Conservation (phyloP, 2,113 vertebrate species). For the Anolis sagrei region DNA sequence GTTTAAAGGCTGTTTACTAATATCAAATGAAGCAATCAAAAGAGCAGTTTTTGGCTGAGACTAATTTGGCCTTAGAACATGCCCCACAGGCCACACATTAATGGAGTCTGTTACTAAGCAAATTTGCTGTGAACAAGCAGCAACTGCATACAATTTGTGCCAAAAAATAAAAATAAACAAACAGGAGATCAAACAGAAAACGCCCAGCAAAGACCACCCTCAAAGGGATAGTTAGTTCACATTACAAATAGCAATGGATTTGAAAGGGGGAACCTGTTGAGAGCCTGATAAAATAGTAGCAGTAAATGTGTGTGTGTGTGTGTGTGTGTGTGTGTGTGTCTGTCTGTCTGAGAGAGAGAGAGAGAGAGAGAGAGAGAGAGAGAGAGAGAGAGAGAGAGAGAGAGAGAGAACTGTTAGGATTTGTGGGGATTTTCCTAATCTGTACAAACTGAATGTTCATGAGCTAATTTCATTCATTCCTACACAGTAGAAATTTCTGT, state of each 20-base stretch:
- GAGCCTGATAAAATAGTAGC: background rate
- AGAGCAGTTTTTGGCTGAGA: background rate
- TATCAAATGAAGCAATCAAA: background rate
- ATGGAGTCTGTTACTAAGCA: background rate
- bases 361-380: too few relatives aligned
- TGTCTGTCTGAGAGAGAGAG: too few relatives aligned
- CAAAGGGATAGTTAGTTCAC: background rate
- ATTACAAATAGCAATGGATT: background rate
- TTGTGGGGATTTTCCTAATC: background rate
- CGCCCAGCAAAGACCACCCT: slow-evolving; percentile 1
- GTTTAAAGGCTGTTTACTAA: background rate
- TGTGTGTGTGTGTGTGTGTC: too few relatives aligned
- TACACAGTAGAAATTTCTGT: background rate
- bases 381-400: too few relatives aligned
- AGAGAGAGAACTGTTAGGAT: background rate
- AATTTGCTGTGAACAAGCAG: slow-evolving; percentile 20
- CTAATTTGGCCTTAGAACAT: background rate
- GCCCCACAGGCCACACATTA: background rate
- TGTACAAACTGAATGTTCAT: background rate
- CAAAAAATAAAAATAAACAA: background rate
- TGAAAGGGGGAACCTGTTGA: background rate
- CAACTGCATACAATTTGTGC: background rate
- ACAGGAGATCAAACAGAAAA: background rate
- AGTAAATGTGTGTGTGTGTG: background rate
- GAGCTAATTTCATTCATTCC: background rate